Conservation (phyloP, 2,113 vertebrate species). For the Zonotrichia leucophrys region DNA sequence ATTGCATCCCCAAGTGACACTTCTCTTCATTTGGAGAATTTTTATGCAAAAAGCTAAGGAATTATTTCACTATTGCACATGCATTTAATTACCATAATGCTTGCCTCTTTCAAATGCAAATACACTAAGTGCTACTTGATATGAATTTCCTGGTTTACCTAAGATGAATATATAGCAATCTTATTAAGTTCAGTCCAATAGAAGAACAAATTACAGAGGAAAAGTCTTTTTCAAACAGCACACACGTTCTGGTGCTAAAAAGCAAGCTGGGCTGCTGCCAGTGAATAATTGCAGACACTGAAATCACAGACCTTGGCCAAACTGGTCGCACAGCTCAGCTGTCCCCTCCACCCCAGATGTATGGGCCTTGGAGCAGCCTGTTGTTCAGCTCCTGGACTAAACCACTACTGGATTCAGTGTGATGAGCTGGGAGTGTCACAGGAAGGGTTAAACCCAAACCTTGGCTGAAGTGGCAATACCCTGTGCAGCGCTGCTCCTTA, state of each 20-base stretch:
- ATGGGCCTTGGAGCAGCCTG: background rate
- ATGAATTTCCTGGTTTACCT: slow-evolving; percentile 20
- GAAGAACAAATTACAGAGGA: background rate
- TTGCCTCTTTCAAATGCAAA: slow-evolving; percentile 15
- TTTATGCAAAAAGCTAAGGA: background rate
- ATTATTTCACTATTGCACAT: background rate
- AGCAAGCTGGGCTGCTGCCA: background rate
- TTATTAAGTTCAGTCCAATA: background rate
- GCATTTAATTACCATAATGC: background rate
- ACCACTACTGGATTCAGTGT: background rate
- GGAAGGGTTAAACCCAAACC: background rate
- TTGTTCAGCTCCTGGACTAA: background rate
- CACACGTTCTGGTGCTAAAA: background rate
- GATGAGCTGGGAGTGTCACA: background rate
- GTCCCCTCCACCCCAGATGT: slow-evolving; percentile 21
- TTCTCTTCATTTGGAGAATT: background rate
- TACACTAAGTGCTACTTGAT: background rate
- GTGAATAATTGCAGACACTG: background rate
- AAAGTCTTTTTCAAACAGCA: background rate
- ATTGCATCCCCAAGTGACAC: background rate
- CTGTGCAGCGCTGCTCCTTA: background rate
- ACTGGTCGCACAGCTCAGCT: slow-evolving; percentile 18
- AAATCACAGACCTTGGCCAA: background rate
- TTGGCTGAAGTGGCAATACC: background rate
- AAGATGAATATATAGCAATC: background rate